Conservation (phyloP, 2,797 vertebrate genomes). For the Champsocephalus esox region DNA sequence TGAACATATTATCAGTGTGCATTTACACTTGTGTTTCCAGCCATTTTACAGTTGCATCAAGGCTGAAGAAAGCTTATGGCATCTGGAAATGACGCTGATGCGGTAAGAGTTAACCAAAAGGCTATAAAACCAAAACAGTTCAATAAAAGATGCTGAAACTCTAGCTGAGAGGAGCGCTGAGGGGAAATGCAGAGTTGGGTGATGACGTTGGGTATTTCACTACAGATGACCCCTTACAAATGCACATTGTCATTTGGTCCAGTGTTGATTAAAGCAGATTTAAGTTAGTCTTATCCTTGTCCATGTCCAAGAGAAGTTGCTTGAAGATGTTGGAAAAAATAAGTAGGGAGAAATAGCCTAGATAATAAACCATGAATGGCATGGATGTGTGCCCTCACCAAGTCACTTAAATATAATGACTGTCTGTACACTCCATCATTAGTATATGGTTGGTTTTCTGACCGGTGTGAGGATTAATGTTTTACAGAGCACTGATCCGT, state of each 20-base stretch:
- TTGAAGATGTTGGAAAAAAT: background rate
- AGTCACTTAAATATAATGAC: slow-evolving; percentile 1
- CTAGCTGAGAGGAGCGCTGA: background rate
- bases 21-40: background rate
- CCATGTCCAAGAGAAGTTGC: no score
- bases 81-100: background rate
- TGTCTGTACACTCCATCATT: slow-evolving; percentile 22
- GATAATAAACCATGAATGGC: background rate
- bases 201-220: background rate
- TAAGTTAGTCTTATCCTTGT: background rate
- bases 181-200: background rate
- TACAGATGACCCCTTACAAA: background rate
- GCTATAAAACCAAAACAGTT: background rate
- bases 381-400: background rate
- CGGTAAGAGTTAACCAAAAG: background rate
- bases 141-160: background rate
- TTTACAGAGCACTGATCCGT: slow-evolving; percentile 54
- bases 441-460: slow-evolving; percentile 34
- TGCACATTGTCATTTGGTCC: background rate
- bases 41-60: background rate
- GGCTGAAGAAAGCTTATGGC: background rate
- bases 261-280: background rate
- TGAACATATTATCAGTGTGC: background rate
- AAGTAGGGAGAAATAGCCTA: background rate
- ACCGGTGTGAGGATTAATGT: slow-evolving; percentile 56